Base-by-base conservation (phyloP, 1,140 invertebrate genomes). In the Papilio machaon region DNA sequence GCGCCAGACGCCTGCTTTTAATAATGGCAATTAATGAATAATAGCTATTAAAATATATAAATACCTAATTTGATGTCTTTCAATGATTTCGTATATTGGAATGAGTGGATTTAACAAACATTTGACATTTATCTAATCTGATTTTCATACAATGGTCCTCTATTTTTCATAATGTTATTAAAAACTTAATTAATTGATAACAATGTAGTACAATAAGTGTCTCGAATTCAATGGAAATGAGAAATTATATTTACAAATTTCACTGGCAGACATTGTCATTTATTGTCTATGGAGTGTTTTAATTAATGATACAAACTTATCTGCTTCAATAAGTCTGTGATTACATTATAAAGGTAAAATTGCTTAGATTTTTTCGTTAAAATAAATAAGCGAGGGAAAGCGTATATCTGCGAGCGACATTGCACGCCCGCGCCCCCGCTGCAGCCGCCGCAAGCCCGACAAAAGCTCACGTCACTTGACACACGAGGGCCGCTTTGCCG, bases 1-100 rank as follows among this genome's bases (percentile, higher is more conserved):
- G 64, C 6, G 19, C 60, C 77, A 43, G 77, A 67, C 60, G 77
- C 43, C 43, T 67, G 23, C 49, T 58, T 77, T 79, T 79, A 79
- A 67, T 78, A 60, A 78, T 67, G 10, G 77, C n/a, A 13, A 67
- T 70, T 70, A 38, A 64, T 58, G n/a, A 54, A 6, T 19, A 58
- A 19, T n/a, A 8, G 7, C 17, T 58, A 58, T 52, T 52, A 15
- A 52, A 17, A 10, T 58, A 9, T 58, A 58, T 19, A 58, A 19
- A 58, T n/a, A 58, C 8, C 54, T 64, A 64, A 11, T 23, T 30
- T 10, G 2, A 23, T 9, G 19, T 19, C 19, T 60, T 60, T 60
- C 58, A 60, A 60, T 4, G 9, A 10, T 60, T 60, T 19, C 5
- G 17, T 19, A 19, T 5, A 58, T 19, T 8, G 5, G 49, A 49